Evolutionary conservation across 2,113 vertebrate genomes (phyloP).

Genomic region (Neofelis nebulosa): DNA sequence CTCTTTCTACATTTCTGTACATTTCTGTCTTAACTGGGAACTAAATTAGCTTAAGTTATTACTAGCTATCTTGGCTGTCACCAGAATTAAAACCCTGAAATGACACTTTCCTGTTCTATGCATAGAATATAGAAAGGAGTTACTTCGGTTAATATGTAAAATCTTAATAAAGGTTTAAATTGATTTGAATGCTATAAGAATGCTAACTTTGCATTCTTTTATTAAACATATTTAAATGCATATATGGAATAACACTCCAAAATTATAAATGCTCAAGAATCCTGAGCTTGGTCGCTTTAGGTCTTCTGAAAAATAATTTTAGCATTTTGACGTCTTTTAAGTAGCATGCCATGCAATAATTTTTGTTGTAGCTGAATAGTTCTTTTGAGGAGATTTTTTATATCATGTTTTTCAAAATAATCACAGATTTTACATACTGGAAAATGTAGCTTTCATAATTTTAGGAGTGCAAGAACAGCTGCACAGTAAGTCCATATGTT

Average conservation of each 20-base stretch:
- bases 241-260: neutral
- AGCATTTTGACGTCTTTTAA: neutral
- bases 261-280: conserved; percentile 23
- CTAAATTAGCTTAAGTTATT: conserved; percentile 22
- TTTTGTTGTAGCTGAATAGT: conserved; percentile 18
- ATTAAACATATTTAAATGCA: neutral
- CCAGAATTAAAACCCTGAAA: conserved; percentile 6
- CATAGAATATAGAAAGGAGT: conserved; percentile 24
- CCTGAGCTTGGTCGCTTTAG: neutral
- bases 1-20: neutral
- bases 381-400: neutral
- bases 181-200: conserved; percentile 11
- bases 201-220: neutral
- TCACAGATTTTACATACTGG: conserved; percentile 54
- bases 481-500: conserved; percentile 56
- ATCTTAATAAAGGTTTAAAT: conserved; percentile 35
- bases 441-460: conserved; percentile 51
- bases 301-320: conserved; percentile 26
- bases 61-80: neutral
- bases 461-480: conserved; percentile 6
- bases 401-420: conserved; percentile 50
- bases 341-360: conserved; percentile 4
- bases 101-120: neutral
- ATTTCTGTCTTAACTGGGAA: conserved; percentile 14
- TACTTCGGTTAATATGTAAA: neutral